These are phyloP conservation scores for Daboia siamensis DNA, from an alignment of 2,113 vertebrate species.

Conservation along the genomic window DNA sequence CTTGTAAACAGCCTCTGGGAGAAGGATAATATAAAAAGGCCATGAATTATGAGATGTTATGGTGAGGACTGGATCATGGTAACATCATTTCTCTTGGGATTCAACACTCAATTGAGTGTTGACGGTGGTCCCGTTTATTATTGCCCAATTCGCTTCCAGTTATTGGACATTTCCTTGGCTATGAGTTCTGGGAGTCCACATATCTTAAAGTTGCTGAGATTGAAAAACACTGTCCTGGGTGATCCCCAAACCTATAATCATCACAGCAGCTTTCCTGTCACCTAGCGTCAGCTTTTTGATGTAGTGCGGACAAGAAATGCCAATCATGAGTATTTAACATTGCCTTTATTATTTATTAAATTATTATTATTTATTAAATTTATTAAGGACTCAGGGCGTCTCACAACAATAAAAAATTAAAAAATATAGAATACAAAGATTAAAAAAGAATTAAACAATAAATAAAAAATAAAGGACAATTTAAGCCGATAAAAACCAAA, in stretches of 20 bases:
- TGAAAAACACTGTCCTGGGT: background rate
- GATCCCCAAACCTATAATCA: background rate
- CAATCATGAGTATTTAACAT: background rate
- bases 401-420: too few species aligned
- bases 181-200: background rate
- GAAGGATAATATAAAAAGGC: background rate
- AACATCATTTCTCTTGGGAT: background rate
- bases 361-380: too few species aligned
- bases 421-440: too few species aligned
- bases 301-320: background rate
- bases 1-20: background rate
- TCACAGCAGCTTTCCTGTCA: background rate
- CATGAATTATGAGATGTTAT: background rate
- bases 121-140: background rate
- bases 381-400: too few species aligned
- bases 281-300: background rate
- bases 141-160: background rate
- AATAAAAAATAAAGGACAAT: too few species aligned
- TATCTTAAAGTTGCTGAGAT: background rate
- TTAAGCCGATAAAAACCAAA: too few species aligned
- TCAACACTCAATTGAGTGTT: background rate
- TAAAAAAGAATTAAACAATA: too few species aligned
- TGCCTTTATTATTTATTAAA: background rate
- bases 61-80: background rate
- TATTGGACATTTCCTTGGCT: background rate